Percentiles rank a stretch among this genome's conserved stretches.
Conservation (phyloP, 2,888 invertebrate genomes). For the Athalia cordata region DNA sequence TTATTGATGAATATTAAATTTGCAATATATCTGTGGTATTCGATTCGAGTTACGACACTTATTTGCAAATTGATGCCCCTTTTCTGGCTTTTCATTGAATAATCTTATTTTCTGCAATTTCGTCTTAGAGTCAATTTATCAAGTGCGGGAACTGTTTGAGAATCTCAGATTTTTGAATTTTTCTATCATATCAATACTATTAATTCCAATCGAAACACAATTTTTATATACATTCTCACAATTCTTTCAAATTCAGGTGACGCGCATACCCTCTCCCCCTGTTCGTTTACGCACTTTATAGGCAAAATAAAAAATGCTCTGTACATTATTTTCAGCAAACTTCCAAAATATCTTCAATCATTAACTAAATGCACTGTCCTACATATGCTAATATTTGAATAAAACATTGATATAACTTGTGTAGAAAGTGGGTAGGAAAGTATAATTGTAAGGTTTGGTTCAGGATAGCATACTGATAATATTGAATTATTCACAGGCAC, state of each 20-base stretch:
- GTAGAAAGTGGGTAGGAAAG: constrained; percentile 46
- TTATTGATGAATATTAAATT: constrained; percentile 39
- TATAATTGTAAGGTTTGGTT: constrained; percentile 45
- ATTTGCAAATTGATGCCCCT: constrained; percentile 23
- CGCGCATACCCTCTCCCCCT: constrained; percentile 7
- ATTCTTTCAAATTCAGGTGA: not conserved
- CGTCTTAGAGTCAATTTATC: too few relatives aligned
- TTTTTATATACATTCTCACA: not conserved
- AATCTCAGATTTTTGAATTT: not conserved
- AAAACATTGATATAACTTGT: constrained; percentile 29
- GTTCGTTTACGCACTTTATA: constrained; percentile 10
- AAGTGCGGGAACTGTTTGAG: too few relatives aligned
- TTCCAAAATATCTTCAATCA: constrained; percentile 7
- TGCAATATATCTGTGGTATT: constrained; percentile 38
- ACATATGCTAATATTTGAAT: not conserved
- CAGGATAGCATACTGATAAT: constrained; percentile 42
- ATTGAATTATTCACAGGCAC: constrained; percentile 73
- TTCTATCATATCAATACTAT: not conserved
- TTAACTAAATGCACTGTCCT: constrained; percentile 8
- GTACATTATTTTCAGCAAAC: constrained; percentile 32
- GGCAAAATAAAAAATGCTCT: constrained; percentile 32
- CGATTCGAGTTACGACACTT: constrained; percentile 23
- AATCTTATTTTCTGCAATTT: not conserved
- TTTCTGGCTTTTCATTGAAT: constrained; percentile 20
- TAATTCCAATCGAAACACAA: not conserved